Evolutionary conservation across 2,888 invertebrate genomes (phyloP), one percentile per base, ranked within the genome.

Genomic region (Terebella lapidaria): DNA sequence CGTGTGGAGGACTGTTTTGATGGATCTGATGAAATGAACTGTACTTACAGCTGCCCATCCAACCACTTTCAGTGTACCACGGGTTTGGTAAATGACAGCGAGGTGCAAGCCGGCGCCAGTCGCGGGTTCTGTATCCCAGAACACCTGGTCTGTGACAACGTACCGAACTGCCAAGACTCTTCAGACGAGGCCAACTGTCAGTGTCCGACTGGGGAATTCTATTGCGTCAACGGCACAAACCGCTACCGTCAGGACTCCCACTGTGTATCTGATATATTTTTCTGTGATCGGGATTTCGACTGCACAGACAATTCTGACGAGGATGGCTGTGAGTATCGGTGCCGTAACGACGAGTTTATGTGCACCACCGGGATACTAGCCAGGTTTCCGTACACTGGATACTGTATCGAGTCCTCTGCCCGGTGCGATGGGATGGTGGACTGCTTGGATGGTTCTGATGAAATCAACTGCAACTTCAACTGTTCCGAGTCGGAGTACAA

Each of bases 241-340:
- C 5, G 5, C 18, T 49, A 49, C 49, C 63, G 54, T 2, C 18
- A 10, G 18, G 28, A 29, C 26, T 49, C 49, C 5, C 57, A 60
- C 42, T 60, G 60, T 28, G 25, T 58, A 15, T 57, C 56, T 5
- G 30, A 49, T 2, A 22, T 22, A 25, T 63, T 46, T 29, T 26
- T 28, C 22, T 65, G 65, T 30, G 62, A 65, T 57, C 29, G 65
- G 18, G 58, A 63, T 15, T 42, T 22, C 15, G 60, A 65, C 42
- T 65, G 65, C 54, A 49, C 49, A 1, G 65, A 65, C 46, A 58
- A 56, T 18, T 57, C 57, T 15, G 65, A 65, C 45, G 65, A 65
- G 55, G 26, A 15, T 15, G 20, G 29, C 42, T 62, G 60, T 49
- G 25, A 45, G 1, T 62, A 54, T 51, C 27, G 24, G 22, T 62